phyloP scores from a whole-genome alignment of 1,140 invertebrate genomes.

The Zaprionus taronus region DNA sequence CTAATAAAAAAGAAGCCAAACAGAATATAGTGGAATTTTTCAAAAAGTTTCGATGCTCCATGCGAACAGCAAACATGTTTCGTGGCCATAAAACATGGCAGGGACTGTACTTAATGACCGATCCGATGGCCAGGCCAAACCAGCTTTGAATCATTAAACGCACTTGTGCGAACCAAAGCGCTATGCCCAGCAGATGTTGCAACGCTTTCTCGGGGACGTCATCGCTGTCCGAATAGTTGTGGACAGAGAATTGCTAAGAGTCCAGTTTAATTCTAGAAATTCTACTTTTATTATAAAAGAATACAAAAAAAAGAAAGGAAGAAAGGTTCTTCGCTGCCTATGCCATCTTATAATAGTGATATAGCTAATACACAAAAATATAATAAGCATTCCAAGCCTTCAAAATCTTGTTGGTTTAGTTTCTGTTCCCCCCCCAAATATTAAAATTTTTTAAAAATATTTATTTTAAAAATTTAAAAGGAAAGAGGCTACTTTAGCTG shows the following conservation, averaged over 20 bases:
- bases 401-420: too few species aligned
- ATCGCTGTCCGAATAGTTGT: background rate
- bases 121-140: constrained; percentile 50
- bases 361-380: too few species aligned
- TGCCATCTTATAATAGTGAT: too few species aligned
- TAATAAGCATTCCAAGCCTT: too few species aligned
- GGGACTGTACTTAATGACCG: constrained; percentile 74
- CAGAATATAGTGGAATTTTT: constrained; percentile 23
- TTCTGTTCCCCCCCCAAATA: too few species aligned
- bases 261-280: background rate
- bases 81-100: constrained; percentile 73
- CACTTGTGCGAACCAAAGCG: constrained; percentile 58
- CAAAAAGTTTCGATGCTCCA: constrained; percentile 31
- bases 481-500: too few species aligned
- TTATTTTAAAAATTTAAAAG: too few species aligned
- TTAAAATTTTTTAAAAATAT: too few species aligned
- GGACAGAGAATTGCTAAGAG: too few species aligned
- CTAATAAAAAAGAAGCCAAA: constrained; percentile 48
- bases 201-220: background rate
- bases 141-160: constrained; percentile 72
- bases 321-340: too few species aligned
- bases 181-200: background rate
- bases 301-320: too few species aligned
- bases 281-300: too few species aligned
- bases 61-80: constrained; percentile 52